Evolutionary conservation across 1,140 invertebrate species (phyloP), one percentile per base, ranked within the genome.

Genomic region (Lordiphosa mommai): DNA sequence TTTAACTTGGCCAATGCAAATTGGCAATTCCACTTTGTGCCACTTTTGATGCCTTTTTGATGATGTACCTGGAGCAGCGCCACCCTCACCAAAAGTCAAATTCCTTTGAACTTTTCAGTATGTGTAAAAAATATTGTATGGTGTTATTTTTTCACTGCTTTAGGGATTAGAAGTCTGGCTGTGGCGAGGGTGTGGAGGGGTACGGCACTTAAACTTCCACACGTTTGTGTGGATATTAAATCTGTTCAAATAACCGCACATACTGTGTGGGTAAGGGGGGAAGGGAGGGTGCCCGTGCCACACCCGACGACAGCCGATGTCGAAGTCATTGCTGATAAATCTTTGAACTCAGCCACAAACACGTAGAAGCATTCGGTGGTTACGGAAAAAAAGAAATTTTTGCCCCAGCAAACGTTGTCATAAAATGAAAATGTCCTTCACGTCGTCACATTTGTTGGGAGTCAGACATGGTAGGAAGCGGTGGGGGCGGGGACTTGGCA

Each of bases 321-420:
- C 76, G 76, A 84, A 84, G 67, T 80, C 77, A 73, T 76, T 72
- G 72, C 76, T 82, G 76, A 82, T 82, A 82, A 82, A 82, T 82
- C 76, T 82, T 82, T 82, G 76, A 82, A 82, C 76, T 84, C 71
- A 77, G 72, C 76, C 76, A 64, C 76, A 82, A 80, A 82, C 76
- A 82, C 76, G 77, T 82, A 82, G 77, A 77, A 84, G 76, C 79
- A 82, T 82, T 82, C 76, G 77, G 76, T 68, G 76, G 76, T 82
- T 82, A 77, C 61, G 72, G 61, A 64, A 84, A 76, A 72, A 72
- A 64, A 69, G 49, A 72, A 63, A 57, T 51, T 67, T 68, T 70
- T 46, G 23, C 61, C 46, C 51, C 59, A 49, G 52, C 59, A 68
- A 72, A 64, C 77, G 77, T 60, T 80, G 76, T 82, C 77, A 82